phyloP scores from a whole-genome alignment of 2,113 vertebrate genomes.

The Anthoscopus minutus region DNA sequence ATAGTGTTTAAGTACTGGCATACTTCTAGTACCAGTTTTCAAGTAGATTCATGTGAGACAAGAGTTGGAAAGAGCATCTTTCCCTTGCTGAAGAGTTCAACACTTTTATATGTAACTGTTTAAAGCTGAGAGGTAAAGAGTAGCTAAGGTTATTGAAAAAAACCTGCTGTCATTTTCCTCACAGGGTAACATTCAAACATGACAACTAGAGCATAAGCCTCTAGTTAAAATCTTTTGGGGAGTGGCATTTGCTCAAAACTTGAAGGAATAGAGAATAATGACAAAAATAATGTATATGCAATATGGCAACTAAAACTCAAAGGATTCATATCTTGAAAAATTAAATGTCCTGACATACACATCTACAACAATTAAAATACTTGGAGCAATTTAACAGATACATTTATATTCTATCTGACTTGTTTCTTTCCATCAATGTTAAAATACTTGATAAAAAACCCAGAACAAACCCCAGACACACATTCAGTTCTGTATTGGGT shows the following conservation, averaged over 20 bases:
- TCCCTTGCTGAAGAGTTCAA: background rate
- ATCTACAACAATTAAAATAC: background rate
- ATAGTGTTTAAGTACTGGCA: background rate
- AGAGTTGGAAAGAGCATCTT: background rate
- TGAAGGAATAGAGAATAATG: background rate
- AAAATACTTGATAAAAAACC: background rate
- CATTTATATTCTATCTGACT: background rate
- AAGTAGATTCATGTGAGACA: background rate
- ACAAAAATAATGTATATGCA: background rate
- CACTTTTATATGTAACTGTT: background rate
- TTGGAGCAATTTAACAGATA: background rate
- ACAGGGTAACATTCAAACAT: background rate
- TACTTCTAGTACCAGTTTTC: background rate
- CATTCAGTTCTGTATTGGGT: background rate
- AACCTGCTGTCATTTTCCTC: background rate
- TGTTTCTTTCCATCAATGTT: background rate
- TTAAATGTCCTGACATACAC: background rate
- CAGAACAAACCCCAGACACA: background rate
- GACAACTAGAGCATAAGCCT: background rate
- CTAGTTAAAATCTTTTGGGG: background rate
- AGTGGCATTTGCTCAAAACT: slow-evolving; percentile 1
- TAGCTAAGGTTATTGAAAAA: background rate
- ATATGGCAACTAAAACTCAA: background rate
- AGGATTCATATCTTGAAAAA: background rate
- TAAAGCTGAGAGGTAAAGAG: slow-evolving; percentile 26